Conservation (phyloP, 2,888 invertebrate species). For the Mesorhabditis sp. region DNA sequence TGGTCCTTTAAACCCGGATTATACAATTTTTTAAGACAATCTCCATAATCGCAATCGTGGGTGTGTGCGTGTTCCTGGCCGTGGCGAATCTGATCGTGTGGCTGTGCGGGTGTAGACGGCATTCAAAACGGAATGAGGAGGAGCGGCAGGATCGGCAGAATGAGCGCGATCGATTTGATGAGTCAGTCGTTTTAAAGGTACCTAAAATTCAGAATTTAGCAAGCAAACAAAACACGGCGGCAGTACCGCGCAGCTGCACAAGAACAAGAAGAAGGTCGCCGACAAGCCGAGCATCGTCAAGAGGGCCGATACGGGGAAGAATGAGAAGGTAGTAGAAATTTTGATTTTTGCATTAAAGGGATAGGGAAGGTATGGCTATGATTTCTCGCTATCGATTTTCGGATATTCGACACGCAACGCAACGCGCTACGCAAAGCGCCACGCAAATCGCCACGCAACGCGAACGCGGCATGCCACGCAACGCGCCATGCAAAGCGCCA, state of each 20-base stretch:
- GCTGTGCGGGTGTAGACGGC: constrained; percentile 32
- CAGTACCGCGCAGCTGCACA: background rate
- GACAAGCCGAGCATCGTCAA: constrained; percentile 1
- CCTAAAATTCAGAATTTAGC: background rate
- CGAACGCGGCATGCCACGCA: too few species aligned
- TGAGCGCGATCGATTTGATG: constrained; percentile 24
- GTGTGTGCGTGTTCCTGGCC: constrained; percentile 22
- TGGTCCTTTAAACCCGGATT: background rate
- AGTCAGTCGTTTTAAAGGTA: constrained; percentile 8
- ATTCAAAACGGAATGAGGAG: constrained; percentile 23
- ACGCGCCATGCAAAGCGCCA: too few species aligned
- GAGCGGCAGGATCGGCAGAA: constrained; percentile 24
- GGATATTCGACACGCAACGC: too few species aligned
- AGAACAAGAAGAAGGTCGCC: background rate
- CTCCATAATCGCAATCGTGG: constrained; percentile 21
- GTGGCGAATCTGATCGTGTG: constrained; percentile 23
- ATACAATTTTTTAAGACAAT: constrained; percentile 18
- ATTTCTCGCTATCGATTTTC: too few species aligned
- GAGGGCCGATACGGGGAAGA: background rate
- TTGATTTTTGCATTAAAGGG: too few species aligned
- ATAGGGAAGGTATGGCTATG: too few species aligned
- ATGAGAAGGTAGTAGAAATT: background rate
- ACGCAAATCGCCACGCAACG: too few species aligned
- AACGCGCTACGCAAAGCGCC: too few species aligned
- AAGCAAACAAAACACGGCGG: background rate